Evolutionary conservation across 1,140 invertebrate species (phyloP).

Genomic region (Drosophila equinoxialis): DNA sequence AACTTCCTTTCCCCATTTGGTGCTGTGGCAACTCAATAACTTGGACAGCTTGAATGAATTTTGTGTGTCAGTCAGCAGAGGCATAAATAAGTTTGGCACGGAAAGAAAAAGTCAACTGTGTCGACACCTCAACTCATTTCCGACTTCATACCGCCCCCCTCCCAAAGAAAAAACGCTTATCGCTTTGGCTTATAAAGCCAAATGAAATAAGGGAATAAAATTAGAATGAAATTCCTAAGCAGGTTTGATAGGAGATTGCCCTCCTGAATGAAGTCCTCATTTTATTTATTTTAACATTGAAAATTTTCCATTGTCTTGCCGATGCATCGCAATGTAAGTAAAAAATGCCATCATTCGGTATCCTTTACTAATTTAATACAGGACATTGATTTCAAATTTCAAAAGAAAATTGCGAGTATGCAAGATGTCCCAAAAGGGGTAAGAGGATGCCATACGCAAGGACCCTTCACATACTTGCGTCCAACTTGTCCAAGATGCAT

Average conservation of each 20-base stretch:
- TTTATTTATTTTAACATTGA: too few relatives aligned
- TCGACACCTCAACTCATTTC: conserved; percentile 18
- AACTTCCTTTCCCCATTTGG: conserved; percentile 55
- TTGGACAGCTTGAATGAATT: conserved; percentile 50
- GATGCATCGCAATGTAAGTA: too few relatives aligned
- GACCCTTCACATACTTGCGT: conserved; percentile 17
- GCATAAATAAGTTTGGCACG: conserved; percentile 49
- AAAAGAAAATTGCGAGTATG: conserved; percentile 25
- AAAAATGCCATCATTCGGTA: too few relatives aligned
- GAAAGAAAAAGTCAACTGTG: conserved; percentile 17
- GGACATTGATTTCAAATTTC: conserved; percentile 42
- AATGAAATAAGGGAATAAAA: too few relatives aligned
- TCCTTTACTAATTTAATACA: conserved; percentile 27
- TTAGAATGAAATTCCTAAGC: too few relatives aligned
- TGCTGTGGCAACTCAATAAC: conserved; percentile 47
- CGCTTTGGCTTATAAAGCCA: not conserved
- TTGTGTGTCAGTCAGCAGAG: conserved; percentile 63
- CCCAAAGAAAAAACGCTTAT: conserved; percentile 13
- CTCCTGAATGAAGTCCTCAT: too few relatives aligned
- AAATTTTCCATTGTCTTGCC: too few relatives aligned
- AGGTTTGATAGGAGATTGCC: too few relatives aligned
- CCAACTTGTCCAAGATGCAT: conserved; percentile 33
- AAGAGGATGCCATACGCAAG: not conserved
- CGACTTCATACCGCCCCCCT: too few relatives aligned
- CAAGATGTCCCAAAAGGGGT: conserved; percentile 2